Evolutionary conservation across 2,797 vertebrate genomes (phyloP).

Genomic region (Hipposideros larvatus): DNA sequence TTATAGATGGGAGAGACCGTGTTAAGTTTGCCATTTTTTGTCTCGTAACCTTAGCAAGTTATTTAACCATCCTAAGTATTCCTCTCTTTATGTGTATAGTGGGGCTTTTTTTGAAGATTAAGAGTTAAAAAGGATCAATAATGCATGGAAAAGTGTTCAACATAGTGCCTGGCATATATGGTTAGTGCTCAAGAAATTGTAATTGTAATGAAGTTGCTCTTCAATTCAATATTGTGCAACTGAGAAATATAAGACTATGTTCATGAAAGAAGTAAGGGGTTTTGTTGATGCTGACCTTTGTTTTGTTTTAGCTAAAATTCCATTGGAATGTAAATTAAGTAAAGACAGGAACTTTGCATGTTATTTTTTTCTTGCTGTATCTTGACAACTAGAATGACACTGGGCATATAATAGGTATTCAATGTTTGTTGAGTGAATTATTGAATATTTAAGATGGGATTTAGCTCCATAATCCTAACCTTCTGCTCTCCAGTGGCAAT

Average conservation of each 20-base stretch:
- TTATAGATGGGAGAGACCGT: not conserved
- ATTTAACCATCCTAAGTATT: not conserved
- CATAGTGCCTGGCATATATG: not conserved
- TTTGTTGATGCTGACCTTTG: not conserved
- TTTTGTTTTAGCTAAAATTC: not conserved
- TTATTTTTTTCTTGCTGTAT: not conserved
- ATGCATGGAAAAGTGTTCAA: not conserved
- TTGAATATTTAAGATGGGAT: not conserved
- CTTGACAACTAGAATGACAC: not conserved
- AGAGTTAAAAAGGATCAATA: not conserved
- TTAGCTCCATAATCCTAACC: not conserved
- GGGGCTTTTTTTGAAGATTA: not conserved
- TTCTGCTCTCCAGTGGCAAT: not conserved
- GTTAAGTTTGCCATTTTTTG: not conserved
- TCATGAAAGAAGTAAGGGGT: not conserved
- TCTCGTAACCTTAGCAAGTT: not conserved
- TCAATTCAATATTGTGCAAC: not conserved
- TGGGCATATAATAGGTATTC: not conserved
- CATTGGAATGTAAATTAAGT: not conserved
- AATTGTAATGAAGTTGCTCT: not conserved
- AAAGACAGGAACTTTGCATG: not conserved
- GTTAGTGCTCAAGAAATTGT: not conserved
- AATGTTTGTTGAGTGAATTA: slow-evolving; percentile 3
- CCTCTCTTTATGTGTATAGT: slow-evolving; percentile 2
- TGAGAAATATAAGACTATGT: not conserved